Base-by-base conservation (phyloP, 2,888 invertebrate species). In the Dynastes tityus region DNA sequence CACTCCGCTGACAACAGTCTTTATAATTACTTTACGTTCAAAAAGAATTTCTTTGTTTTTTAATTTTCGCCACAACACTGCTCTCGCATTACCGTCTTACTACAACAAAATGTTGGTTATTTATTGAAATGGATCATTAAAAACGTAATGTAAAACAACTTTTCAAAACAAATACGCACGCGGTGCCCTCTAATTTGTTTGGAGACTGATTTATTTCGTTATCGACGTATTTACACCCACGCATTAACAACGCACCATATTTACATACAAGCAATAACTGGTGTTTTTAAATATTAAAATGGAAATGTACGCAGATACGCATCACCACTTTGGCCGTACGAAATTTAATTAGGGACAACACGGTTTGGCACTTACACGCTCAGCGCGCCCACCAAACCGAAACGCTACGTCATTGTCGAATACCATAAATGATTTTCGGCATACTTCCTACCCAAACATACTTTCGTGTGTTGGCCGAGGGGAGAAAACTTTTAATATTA, bases 301-400 rank as follows among this genome's bases (percentile, higher is more conserved):
- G 73, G 61, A 74, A 74, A 74, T 74, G 45, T 45, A 61, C 16
- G 55, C 55, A 37, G 53, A 40, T 71, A 27, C 8, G 37, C 40
- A 40, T 74, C 61, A 27, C 58, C 61, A 27, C 58, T 61, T 74
- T 45, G 11, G 61, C 37, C 76, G 63, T n/a, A 68, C 58, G 40
- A 76, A 76, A 76, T 76, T 76, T 76, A 76, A 76, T 76, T 76
- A 76, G 67, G 29, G 55, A 58, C 67, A 58, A 76, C 76, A 76
- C 58, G 67, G 11, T 76, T 76, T 67, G 53, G 76, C 76, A 76
- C 76, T 76, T 76, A 67, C 55, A 74, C 73, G 45, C 45, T 13
- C 55, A 22, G 27, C 68, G 29, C 51, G 51, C 61, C 55, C 45
- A 61, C 61, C 73, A 63, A 74, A 74, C 61, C 61, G 73, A 45